Percentiles rank a stretch among this genome's conserved stretches.
Evolutionary conservation across 2,888 invertebrate genomes (phyloP).

Genomic region (Metallyticus violacea): DNA sequence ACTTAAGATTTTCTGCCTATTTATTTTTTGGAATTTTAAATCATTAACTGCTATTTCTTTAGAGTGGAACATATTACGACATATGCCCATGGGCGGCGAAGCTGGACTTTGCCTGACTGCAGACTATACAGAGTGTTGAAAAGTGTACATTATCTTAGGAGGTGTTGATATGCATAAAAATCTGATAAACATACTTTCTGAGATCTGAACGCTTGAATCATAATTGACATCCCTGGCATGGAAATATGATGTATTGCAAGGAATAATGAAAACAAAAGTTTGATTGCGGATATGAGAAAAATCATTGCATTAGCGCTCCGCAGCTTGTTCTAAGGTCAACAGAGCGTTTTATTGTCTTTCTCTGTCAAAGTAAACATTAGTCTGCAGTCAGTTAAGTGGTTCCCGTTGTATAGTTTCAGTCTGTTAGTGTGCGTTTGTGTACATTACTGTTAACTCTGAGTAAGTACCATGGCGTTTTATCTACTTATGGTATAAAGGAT

Average conservation of each 20-base stretch:
- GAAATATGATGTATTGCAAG: too few relatives aligned
- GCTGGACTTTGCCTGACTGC: too few relatives aligned
- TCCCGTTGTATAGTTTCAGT: too few relatives aligned
- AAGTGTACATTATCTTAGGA: not conserved
- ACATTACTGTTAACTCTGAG: too few relatives aligned
- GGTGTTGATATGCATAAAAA: not conserved
- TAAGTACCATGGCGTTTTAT: too few relatives aligned
- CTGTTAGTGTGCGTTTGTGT: not conserved
- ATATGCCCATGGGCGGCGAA: too few relatives aligned
- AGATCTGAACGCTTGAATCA: not conserved
- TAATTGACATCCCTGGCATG: too few relatives aligned
- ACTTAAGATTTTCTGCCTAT: too few relatives aligned
- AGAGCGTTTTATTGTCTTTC: not conserved
- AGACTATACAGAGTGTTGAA: not conserved
- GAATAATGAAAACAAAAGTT: not conserved
- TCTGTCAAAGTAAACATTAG: not conserved
- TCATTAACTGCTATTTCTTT: too few relatives aligned
- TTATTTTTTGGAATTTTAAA: too few relatives aligned
- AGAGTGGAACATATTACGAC: too few relatives aligned
- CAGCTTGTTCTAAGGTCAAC: not conserved
- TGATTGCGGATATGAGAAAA: not conserved
- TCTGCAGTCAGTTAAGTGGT: not conserved
- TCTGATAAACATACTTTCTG: not conserved
- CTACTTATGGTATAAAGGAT: too few relatives aligned
- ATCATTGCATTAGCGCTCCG: not conserved